A percentile compares a stretch with the other conserved stretches of the same genome.
phyloP scores from a whole-genome alignment of 2,797 vertebrate genomes.

The Masticophis lateralis region DNA sequence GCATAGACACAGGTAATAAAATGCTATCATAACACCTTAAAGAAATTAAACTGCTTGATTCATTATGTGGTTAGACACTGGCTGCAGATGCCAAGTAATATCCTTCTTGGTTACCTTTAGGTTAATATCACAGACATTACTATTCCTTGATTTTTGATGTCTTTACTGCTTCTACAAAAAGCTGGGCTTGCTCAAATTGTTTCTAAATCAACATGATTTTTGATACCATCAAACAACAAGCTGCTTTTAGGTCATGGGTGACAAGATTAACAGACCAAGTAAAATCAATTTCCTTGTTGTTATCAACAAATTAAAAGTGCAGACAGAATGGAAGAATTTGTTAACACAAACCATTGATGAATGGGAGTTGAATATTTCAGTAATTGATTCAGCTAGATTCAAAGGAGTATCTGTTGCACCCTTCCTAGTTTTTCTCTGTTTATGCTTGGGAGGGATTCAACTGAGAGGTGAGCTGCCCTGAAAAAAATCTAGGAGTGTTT shows the following conservation, averaged over 20 bases:
- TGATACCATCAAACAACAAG: background rate
- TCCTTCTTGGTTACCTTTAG: background rate
- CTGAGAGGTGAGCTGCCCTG: too few relatives aligned
- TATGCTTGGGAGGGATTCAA: too few relatives aligned
- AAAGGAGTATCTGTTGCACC: too few relatives aligned
- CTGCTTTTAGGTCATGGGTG: background rate
- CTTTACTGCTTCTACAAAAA: background rate
- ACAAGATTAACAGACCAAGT: background rate
- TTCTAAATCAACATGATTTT: background rate
- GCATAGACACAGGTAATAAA: background rate
- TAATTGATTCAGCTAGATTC: background rate
- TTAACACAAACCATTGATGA: background rate
- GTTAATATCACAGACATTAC: background rate
- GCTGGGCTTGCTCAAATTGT: background rate
- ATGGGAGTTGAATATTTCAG: background rate
- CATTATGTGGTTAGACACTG: background rate
- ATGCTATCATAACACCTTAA: background rate
- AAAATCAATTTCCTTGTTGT: background rate
- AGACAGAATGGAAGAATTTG: background rate
- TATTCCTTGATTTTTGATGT: background rate
- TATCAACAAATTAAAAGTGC: background rate
- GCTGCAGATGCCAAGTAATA: background rate
- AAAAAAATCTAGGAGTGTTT: background rate
- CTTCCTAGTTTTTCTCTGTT: too few relatives aligned
- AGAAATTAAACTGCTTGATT: background rate